Conservation (phyloP, 2,888 invertebrate species). For the Eulithis prunata region DNA sequence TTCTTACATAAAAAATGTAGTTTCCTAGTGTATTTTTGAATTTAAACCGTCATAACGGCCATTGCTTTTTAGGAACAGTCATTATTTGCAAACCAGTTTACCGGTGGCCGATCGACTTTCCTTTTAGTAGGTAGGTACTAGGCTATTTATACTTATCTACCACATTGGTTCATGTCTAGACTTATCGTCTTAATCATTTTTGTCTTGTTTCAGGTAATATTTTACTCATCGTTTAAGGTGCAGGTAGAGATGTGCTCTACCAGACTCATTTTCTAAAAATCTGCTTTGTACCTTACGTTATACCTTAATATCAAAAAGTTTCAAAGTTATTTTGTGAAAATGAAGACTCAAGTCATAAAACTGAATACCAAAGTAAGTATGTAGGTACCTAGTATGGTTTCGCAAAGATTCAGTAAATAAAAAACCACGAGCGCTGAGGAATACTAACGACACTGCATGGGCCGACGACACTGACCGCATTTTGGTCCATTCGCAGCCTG, state of each 20-base stretch:
- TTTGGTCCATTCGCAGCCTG: conserved; percentile 57
- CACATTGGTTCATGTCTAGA: not conserved
- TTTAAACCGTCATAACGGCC: not conserved
- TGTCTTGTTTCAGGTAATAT: conserved; percentile 20
- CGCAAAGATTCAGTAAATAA: conserved; percentile 50
- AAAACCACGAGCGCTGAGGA: conserved; percentile 21
- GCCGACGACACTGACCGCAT: conserved; percentile 66
- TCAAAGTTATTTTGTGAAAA: too few relatives aligned
- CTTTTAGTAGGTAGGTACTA: conserved; percentile 42
- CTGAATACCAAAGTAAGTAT: too few relatives aligned
- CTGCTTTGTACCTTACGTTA: too few relatives aligned
- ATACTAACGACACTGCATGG: not conserved
- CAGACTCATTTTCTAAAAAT: too few relatives aligned
- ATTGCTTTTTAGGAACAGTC: not conserved
- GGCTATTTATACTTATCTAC: not conserved
- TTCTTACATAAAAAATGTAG: too few relatives aligned
- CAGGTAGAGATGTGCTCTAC: too few relatives aligned
- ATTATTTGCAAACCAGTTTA: conserved; percentile 40
- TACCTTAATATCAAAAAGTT: too few relatives aligned
- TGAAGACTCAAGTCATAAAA: too few relatives aligned
- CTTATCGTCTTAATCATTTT: conserved; percentile 5
- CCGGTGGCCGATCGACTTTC: conserved; percentile 47
- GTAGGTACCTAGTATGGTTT: not conserved
- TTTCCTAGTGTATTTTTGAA: not conserved
- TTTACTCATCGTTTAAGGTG: not conserved